Evolutionary conservation across 2,797 vertebrate species (phyloP), one percentile per base, ranked within the genome.

Genomic region (Microcaecilia unicolor): DNA sequence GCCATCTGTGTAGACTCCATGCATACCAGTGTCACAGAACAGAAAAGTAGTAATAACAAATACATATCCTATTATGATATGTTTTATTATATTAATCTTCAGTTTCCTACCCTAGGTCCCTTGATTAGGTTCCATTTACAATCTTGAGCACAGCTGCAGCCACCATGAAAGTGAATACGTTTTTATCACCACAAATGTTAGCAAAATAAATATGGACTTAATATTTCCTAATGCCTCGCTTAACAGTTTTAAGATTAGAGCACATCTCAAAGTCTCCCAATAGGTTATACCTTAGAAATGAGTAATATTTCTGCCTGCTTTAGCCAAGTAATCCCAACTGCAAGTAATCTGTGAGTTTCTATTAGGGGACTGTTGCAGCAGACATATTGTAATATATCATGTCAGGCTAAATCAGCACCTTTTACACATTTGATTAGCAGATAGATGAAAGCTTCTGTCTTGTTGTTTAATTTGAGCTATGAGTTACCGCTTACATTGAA

Each of bases 391-490:
- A 81, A 49, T 76, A 62, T 77, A 81, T 49, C 76, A 62, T 83
- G 74, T 75, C 76, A 72, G 50, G 74, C 64, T 45, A 81, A 83
- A 79, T 75, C 72, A 76, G 54, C 49, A 57, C 65, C 57, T 69
- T n/a, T 66, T 67, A 71, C 63, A 75, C 31, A 15, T 83, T 83
- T 80, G 70, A 80, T 79, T 76, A 80, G 70, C 61, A 71, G 56
- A 70, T 78, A 83, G 74, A 81, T 83, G 76, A 73, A 81, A 64
- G 61, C 67, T 81, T 80, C 85, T 77, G 81, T 81, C 79, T 66
- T 74, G 64, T 80, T 81, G 85, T 78, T 81, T 80, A 76, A 74
- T 81, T 74, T 81, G 76, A 77, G 81, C 78, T 75, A 72, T 67
- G 30, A 77, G 74, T 71, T 72, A 68, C 61, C 79, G 77, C 79